Evolutionary conservation across 2,888 invertebrate species (phyloP).

Genomic region (Rhamnusium bicolor): DNA sequence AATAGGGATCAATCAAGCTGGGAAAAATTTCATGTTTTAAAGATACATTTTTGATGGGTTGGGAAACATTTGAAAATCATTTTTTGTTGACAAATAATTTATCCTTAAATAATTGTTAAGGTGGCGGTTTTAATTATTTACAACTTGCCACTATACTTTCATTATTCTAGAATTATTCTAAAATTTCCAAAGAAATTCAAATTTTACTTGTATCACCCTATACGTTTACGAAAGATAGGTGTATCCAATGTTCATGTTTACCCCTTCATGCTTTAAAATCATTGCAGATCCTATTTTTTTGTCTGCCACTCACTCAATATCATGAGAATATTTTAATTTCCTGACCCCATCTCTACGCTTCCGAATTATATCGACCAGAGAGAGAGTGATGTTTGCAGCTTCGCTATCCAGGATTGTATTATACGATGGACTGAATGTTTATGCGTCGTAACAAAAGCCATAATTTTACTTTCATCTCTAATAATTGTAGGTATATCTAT

Average conservation of each 20-base stretch:
- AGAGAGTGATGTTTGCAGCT: conserved; percentile 18
- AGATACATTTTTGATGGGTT: too few species aligned
- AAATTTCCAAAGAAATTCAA: too few species aligned
- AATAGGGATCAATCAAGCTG: too few species aligned
- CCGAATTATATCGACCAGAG: conserved; percentile 21
- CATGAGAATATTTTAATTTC: conserved; percentile 20
- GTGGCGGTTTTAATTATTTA: too few species aligned
- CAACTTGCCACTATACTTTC: too few species aligned
- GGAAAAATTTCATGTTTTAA: too few species aligned
- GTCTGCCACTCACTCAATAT: conserved; percentile 13
- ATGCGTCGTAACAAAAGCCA: neutral
- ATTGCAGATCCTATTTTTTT: too few species aligned
- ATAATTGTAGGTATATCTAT: neutral
- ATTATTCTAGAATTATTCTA: too few species aligned
- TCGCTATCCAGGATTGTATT: conserved; percentile 5
- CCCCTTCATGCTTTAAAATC: conserved; percentile 2
- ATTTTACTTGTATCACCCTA: neutral
- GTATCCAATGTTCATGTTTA: neutral
- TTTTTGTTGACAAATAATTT: too few species aligned
- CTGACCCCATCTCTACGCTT: conserved; percentile 21
- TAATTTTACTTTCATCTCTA: neutral
- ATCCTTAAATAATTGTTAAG: too few species aligned
- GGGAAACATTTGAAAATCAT: too few species aligned
- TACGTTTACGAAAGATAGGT: neutral
- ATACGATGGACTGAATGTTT: neutral